These are phyloP conservation scores for Dicrurus megarhynchus DNA, from an alignment of 2,113 vertebrate genomes.

Conservation along the genomic window DNA sequence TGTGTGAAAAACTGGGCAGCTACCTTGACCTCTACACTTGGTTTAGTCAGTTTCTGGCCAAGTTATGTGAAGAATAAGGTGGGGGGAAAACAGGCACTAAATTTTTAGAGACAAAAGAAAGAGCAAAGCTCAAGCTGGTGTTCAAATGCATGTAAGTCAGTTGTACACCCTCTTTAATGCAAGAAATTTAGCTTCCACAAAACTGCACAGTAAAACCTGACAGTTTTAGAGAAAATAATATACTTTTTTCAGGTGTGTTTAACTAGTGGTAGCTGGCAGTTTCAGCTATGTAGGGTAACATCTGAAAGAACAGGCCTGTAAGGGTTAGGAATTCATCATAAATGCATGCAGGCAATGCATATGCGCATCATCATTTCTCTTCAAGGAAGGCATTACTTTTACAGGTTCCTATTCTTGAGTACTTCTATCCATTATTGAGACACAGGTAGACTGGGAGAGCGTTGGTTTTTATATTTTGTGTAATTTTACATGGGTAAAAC, in stretches of 20 bases:
- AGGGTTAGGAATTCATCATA: not conserved
- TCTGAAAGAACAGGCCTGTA: not conserved
- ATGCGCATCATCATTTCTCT: not conserved
- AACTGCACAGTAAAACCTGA: not conserved
- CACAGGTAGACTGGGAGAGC: not conserved
- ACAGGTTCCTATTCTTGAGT: not conserved
- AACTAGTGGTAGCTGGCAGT: not conserved
- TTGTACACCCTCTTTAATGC: not conserved
- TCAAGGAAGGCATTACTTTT: not conserved
- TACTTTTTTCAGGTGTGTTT: not conserved
- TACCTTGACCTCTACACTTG: not conserved
- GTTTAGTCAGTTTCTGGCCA: not conserved
- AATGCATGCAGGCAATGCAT: not conserved
- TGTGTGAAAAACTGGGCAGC: not conserved
- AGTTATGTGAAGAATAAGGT: not conserved
- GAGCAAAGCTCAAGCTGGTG: rapidly evolving
- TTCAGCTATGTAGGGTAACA: not conserved
- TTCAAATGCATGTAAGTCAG: rapidly evolving
- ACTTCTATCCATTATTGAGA: not conserved
- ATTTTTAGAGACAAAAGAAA: not conserved
- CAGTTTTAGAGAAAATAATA: not conserved
- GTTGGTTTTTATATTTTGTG: not conserved
- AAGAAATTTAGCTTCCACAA: not conserved
- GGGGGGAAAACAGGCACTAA: rapidly evolving
- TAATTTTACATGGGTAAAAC: not conserved